Evolutionary conservation across 2,113 vertebrate species (phyloP).

Genomic region (Callospermophilus lateralis): DNA sequence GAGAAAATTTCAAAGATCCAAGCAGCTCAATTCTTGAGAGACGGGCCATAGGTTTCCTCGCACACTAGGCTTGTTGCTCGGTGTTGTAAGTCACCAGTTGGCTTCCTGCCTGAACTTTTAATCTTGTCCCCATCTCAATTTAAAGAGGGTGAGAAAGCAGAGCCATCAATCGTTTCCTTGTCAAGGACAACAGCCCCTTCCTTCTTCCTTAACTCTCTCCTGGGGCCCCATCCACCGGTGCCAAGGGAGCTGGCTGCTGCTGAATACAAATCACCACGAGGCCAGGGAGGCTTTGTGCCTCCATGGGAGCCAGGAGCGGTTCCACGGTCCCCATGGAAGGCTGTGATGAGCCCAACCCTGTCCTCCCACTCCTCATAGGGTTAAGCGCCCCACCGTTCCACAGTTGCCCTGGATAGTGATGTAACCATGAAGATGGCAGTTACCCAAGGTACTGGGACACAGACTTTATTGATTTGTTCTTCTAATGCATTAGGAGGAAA

Average conservation of each 20-base stretch:
- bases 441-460: constrained; percentile 82
- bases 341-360: constrained; percentile 30
- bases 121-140: constrained; percentile 82
- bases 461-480: constrained; percentile 85
- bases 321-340: constrained; percentile 66
- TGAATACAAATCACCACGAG: constrained; percentile 61
- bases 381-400: constrained; percentile 31
- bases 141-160: constrained; percentile 84
- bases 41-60: constrained; percentile 75
- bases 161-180: constrained; percentile 82
- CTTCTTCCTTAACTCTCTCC: constrained; percentile 76
- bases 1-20: constrained; percentile 62
- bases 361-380: constrained; percentile 31
- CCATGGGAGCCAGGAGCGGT: constrained; percentile 45
- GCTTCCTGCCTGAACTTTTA: constrained; percentile 85
- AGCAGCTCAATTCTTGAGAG: constrained; percentile 78
- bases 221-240: constrained; percentile 63
- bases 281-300: constrained; percentile 50
- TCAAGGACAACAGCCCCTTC: constrained; percentile 80
- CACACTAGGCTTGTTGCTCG: constrained; percentile 71
- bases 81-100: constrained; percentile 83
- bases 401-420: constrained; percentile 56
- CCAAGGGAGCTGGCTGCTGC: constrained; percentile 65
- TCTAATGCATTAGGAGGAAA: constrained; percentile 84
- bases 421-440: constrained; percentile 72